Percentiles rank a stretch among this genome's conserved stretches.
Conservation (phyloP, 30 jellyfish, hydroid and myxozoan species). For the Chrysaora quinquecirrha region DNA sequence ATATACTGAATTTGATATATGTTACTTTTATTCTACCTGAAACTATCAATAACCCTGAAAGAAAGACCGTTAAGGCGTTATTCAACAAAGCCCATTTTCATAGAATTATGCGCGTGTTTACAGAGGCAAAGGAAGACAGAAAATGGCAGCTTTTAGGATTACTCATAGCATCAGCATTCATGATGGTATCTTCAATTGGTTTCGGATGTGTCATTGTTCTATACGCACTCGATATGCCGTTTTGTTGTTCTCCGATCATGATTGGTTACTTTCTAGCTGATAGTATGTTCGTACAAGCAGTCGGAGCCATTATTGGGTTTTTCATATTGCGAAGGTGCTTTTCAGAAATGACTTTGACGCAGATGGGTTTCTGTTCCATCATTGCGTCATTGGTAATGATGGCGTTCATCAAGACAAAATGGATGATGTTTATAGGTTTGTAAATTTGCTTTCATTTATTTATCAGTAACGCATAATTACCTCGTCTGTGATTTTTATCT, state of each 20-base stretch:
- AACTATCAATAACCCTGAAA: slow-evolving; percentile 55
- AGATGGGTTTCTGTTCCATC: slow-evolving; percentile 86
- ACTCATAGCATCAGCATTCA: slow-evolving; percentile 86
- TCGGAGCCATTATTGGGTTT: slow-evolving; percentile 94
- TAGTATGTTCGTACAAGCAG: slow-evolving; percentile 95
- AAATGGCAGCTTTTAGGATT: slow-evolving; percentile 83
- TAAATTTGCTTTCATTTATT: neutral
- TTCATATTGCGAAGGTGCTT: slow-evolving; percentile 64
- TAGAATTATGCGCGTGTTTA: slow-evolving; percentile 54
- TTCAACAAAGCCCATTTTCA: slow-evolving; percentile 71
- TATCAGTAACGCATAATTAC: neutral
- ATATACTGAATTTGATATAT: slow-evolving; percentile 60
- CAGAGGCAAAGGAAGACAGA: slow-evolving; percentile 42
- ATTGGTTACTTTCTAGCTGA: slow-evolving; percentile 97
- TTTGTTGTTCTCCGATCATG: slow-evolving; percentile 97
- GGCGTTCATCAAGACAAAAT: slow-evolving; percentile 85
- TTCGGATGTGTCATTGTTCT: slow-evolving; percentile 95
- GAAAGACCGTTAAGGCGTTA: slow-evolving; percentile 53
- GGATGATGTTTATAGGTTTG: slow-evolving; percentile 92
- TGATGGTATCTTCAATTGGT: slow-evolving; percentile 95
- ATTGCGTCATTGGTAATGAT: slow-evolving; percentile 81
- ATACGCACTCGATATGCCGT: slow-evolving; percentile 91
- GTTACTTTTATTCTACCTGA: slow-evolving; percentile 69
- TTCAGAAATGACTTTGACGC: slow-evolving; percentile 88
- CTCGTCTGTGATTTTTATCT: too few species aligned